Evolutionary conservation across 2,797 vertebrate species (phyloP).

Genomic region (Macropodus opercularis): DNA sequence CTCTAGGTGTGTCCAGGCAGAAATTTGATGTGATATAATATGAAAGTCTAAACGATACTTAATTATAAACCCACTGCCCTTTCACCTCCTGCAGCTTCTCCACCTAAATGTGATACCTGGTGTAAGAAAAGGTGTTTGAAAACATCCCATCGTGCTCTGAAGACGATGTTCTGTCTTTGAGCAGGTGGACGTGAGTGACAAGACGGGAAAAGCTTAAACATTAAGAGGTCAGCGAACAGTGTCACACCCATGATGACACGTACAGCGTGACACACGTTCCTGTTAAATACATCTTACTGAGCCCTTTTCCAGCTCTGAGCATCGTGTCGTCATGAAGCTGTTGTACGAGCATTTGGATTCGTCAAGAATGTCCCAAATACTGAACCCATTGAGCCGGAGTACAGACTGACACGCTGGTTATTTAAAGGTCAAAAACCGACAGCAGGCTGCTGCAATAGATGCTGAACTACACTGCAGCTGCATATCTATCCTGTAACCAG

Average conservation of each 20-base stretch:
- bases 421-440: conserved; percentile 42
- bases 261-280: no score
- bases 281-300: no score
- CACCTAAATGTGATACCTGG: no score
- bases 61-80: background rate
- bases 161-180: background rate
- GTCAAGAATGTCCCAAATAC: conserved; percentile 15
- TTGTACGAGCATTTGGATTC: no score
- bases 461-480: background rate
- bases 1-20: conserved; percentile 17
- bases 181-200: background rate
- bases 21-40: conserved; percentile 2
- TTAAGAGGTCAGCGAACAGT: no score
- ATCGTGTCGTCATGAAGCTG: no score
- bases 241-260: no score
- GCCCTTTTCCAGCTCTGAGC: no score
- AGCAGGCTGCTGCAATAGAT: conserved; percentile 7
- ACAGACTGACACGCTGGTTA: conserved; percentile 46
- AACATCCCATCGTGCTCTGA: no score
- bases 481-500: background rate
- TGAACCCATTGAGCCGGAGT: background rate
- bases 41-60: conserved; percentile 4
- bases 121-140: background rate
- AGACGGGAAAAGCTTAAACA: no score
- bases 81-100: no score